Conservation (phyloP, 2,113 vertebrate genomes). For the Neolamprologus cancellatus region DNA sequence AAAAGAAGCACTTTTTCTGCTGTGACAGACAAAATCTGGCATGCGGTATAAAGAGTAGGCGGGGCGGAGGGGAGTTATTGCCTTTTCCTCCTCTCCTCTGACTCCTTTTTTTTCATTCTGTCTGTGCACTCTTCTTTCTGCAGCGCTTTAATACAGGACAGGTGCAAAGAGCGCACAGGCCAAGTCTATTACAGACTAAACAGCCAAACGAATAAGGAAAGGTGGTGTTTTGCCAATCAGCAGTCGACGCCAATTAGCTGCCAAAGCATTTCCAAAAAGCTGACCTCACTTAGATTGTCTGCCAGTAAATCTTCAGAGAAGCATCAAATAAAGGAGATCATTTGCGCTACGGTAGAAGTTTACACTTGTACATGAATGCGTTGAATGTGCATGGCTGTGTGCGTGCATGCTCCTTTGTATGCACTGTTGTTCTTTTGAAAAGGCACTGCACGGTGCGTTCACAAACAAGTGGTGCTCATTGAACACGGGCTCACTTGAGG, state of each 20-base stretch:
- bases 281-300: background rate
- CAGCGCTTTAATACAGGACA: constrained; percentile 31
- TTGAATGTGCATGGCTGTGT: background rate
- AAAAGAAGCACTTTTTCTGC: constrained; percentile 51
- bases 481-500: background rate
- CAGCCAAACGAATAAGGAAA: background rate
- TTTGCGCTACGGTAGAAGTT: background rate
- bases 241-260: constrained; percentile 5
- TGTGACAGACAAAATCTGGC: constrained; percentile 48
- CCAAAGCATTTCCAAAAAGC: constrained; percentile 5
- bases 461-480: background rate
- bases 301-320: background rate
- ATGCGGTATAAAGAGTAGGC: constrained; percentile 4
- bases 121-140: background rate
- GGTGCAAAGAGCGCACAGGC: constrained; percentile 35
- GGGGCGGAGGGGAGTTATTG: background rate
- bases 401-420: background rate
- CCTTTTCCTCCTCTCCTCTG: background rate
- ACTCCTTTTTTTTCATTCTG: background rate
- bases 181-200: constrained; percentile 23
- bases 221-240: constrained; percentile 4
- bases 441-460: background rate
- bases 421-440: background rate
- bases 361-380: background rate
- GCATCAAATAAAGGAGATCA: background rate